Percentiles rank a stretch among this genome's conserved stretches.
Evolutionary conservation across 2,797 vertebrate species (phyloP).

Genomic region (Merluccius polli): DNA sequence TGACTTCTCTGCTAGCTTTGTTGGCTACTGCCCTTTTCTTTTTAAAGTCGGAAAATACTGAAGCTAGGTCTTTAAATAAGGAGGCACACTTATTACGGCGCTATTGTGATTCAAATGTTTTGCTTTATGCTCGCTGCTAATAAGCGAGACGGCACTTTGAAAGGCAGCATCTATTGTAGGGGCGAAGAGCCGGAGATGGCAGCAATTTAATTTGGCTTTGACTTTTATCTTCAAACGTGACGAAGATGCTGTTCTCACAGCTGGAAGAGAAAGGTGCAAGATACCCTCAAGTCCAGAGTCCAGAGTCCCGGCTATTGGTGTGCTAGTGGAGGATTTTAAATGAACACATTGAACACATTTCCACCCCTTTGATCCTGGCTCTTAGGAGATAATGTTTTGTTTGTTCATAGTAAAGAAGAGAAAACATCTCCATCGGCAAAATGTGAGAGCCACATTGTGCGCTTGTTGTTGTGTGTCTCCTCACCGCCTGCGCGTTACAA

Average conservation of each 20-base stretch:
- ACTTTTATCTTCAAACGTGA: constrained; percentile 22
- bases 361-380: neutral
- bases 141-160: neutral
- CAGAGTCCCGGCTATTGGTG: too few relatives aligned
- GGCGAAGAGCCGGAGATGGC: constrained; percentile 9
- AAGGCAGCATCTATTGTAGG: neutral
- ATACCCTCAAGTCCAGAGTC: neutral
- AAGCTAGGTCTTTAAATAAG: neutral
- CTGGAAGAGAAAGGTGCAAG: neutral
- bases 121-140: neutral
- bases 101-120: neutral
- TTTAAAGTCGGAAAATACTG: neutral
- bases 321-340: too few relatives aligned
- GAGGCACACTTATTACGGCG: neutral
- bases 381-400: too few relatives aligned
- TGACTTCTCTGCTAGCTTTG: neutral
- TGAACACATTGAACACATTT: too few relatives aligned
- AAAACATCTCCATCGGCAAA: too few relatives aligned
- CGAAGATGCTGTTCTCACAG: too few relatives aligned
- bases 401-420: too few relatives aligned
- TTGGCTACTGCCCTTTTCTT: neutral
- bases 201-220: constrained; percentile 12
- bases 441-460: too few relatives aligned
- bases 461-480: too few relatives aligned
- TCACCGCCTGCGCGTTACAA: too few relatives aligned